These are phyloP conservation scores for Albula glossodonta DNA, from an alignment of 2,113 vertebrate species.

Conservation along the genomic window DNA sequence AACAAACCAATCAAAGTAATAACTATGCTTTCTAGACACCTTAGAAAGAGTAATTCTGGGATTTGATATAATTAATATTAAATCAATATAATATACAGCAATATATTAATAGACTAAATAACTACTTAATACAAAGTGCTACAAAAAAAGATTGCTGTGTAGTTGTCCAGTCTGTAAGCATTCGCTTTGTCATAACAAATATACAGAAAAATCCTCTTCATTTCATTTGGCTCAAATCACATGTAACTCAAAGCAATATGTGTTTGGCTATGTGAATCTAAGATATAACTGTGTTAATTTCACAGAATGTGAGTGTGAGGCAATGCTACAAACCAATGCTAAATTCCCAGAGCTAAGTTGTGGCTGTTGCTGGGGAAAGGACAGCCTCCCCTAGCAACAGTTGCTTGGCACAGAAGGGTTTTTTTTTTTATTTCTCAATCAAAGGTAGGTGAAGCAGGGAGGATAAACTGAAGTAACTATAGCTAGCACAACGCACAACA, in stretches of 20 bases:
- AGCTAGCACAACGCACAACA: not conserved
- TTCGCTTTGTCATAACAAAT: too few species aligned
- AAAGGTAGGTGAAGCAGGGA: not conserved
- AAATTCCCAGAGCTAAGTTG: not conserved
- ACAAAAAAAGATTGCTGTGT: too few species aligned
- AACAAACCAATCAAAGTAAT: too few species aligned
- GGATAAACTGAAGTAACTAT: not conserved
- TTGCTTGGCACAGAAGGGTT: not conserved
- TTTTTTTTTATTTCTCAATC: not conserved
- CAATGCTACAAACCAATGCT: not conserved
- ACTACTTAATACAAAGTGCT: too few species aligned
- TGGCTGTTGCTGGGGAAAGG: not conserved
- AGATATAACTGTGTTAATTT: not conserved
- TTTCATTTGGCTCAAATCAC: not conserved
- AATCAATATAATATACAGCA: too few species aligned
- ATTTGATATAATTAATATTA: too few species aligned
- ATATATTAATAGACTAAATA: too few species aligned
- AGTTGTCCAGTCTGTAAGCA: too few species aligned
- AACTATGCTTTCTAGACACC: too few species aligned
- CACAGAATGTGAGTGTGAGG: not conserved
- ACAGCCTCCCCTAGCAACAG: slow-evolving; percentile 1
- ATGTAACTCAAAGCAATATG: too few species aligned
- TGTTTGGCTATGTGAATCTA: not conserved
- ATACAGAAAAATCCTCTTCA: too few species aligned
- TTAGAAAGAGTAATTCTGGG: too few species aligned